phyloP scores from a whole-genome alignment of 2,113 vertebrate species.

The Colossoma macropomum region DNA sequence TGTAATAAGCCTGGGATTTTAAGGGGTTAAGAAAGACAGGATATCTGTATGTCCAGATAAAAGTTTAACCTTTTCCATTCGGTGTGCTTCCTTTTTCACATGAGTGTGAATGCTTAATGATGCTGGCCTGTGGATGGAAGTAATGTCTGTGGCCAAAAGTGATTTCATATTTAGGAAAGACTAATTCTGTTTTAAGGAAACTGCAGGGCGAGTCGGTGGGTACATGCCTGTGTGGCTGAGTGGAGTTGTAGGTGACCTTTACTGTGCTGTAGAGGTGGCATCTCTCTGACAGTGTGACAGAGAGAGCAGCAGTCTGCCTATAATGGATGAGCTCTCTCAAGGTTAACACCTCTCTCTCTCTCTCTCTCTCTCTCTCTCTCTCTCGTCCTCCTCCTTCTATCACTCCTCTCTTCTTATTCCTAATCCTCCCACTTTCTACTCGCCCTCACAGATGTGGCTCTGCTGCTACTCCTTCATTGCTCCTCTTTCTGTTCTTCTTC shows the following conservation, averaged over 20 bases:
- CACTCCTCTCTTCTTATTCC: constrained; percentile 61
- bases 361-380: constrained; percentile 51
- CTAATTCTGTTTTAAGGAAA: too few species aligned
- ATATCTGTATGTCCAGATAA: too few species aligned
- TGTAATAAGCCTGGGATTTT: too few species aligned
- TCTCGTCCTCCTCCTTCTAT: constrained; percentile 49
- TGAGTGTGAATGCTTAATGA: too few species aligned
- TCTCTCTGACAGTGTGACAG: constrained; percentile 81
- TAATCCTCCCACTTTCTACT: constrained; percentile 20
- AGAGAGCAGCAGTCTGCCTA: constrained; percentile 74
- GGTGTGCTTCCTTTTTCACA: too few species aligned
- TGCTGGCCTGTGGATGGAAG: too few species aligned
- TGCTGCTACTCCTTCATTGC: background rate
- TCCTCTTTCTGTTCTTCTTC: constrained; percentile 4
- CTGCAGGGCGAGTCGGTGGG: constrained; percentile 50
- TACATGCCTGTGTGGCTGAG: constrained; percentile 49
- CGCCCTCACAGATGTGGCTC: background rate
- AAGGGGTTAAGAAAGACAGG: too few species aligned
- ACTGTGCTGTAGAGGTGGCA: constrained; percentile 72
- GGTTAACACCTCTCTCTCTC: constrained; percentile 70
- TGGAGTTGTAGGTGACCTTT: constrained; percentile 77
- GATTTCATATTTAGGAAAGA: too few species aligned
- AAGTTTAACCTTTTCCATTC: too few species aligned
- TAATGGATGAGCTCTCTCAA: constrained; percentile 84
- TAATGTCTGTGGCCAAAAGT: too few species aligned